Percentiles rank a stretch among this genome's conserved stretches.
Conservation (phyloP, 30 jellyfish, hydroid and myxozoan genomes). For the Pelagia noctiluca region DNA sequence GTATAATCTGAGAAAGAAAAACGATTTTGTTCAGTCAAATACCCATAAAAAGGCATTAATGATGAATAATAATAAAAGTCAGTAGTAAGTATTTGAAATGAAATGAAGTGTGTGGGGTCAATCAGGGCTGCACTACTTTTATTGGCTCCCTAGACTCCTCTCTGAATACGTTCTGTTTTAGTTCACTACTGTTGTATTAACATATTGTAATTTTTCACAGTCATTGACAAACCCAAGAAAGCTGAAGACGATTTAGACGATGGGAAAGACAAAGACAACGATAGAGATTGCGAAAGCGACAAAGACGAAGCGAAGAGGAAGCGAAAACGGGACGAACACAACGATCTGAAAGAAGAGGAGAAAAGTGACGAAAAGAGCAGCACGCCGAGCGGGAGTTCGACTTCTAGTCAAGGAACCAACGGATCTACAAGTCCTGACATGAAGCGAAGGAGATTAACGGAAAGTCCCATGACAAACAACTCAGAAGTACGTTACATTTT, state of each 20-base stretch:
- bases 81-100: too few relatives aligned
- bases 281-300: constrained; percentile 70
- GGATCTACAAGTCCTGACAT: constrained; percentile 92
- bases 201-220: background rate
- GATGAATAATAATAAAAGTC: too few relatives aligned
- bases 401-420: constrained; percentile 70
- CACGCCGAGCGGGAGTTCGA: constrained; percentile 63
- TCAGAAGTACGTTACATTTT: constrained; percentile 67
- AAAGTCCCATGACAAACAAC: constrained; percentile 85
- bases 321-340: constrained; percentile 56
- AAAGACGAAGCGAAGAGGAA: constrained; percentile 63
- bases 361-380: constrained; percentile 60
- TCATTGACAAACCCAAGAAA: constrained; percentile 42
- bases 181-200: background rate
- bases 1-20: too few relatives aligned
- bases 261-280: constrained; percentile 55
- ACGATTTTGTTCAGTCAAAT: too few relatives aligned
- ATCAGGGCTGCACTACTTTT: too few relatives aligned
- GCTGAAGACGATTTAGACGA: constrained; percentile 67
- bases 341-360: constrained; percentile 53
- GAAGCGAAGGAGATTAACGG: constrained; percentile 82
- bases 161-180: too few relatives aligned
- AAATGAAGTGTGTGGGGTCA: too few relatives aligned
- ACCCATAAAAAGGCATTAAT: too few relatives aligned
- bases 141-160: too few relatives aligned